Conservation (phyloP, 2,113 vertebrate genomes). For the Poeciliopsis turrubarensis region DNA sequence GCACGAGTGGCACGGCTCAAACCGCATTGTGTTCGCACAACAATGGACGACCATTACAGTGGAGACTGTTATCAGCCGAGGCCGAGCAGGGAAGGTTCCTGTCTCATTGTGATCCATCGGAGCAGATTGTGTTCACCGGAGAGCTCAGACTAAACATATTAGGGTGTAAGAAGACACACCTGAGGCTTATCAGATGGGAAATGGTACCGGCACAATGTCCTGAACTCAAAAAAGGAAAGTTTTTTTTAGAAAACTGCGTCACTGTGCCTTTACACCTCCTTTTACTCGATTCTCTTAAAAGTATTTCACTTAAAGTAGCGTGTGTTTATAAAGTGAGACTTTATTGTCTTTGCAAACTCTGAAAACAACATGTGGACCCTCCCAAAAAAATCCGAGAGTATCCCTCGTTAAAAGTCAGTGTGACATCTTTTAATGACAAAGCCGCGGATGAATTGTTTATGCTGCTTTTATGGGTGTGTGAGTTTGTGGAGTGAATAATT, state of each 20-base stretch:
- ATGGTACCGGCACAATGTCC: constrained; percentile 68
- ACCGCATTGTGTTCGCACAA: constrained; percentile 62
- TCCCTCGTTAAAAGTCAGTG: constrained; percentile 55
- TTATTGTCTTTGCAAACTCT: neutral
- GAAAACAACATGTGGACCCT: constrained; percentile 56
- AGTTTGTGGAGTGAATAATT: constrained; percentile 79
- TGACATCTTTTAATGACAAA: constrained; percentile 80
- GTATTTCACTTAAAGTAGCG: constrained; percentile 11
- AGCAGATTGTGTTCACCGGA: constrained; percentile 67
- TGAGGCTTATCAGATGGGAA: constrained; percentile 85
- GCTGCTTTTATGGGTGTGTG: constrained; percentile 61
- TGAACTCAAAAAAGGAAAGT: constrained; percentile 14
- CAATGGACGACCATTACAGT: constrained; percentile 60
- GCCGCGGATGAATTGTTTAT: constrained; percentile 84
- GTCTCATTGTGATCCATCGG: constrained; percentile 67
- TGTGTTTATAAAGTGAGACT: neutral
- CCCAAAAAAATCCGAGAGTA: constrained; percentile 58
- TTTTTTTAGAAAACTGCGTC: constrained; percentile 2
- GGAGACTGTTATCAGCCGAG: constrained; percentile 64
- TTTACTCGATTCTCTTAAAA: neutral
- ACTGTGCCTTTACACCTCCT: neutral
- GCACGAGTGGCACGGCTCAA: constrained; percentile 39
- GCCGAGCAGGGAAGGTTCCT: constrained; percentile 65
- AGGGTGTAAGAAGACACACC: constrained; percentile 84
- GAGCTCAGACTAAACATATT: constrained; percentile 89